phyloP scores from a whole-genome alignment of 2,888 invertebrate genomes.

The Exocentrus adspersus region DNA sequence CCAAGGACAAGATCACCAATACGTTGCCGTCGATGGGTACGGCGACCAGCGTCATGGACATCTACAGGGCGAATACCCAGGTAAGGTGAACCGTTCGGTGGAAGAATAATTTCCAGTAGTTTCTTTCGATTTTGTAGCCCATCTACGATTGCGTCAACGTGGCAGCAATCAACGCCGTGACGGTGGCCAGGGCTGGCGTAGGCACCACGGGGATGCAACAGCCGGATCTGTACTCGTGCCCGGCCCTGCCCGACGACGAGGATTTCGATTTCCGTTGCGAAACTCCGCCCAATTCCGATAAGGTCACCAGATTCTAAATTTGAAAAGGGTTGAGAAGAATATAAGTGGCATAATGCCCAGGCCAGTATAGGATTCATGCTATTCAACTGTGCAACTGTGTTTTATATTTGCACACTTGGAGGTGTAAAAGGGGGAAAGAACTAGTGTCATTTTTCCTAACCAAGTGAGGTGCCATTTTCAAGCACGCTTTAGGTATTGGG shows the following conservation, averaged over 20 bases:
- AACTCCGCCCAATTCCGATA: constrained; percentile 54
- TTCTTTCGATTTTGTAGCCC: constrained; percentile 61
- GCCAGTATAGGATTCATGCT: too few relatives aligned
- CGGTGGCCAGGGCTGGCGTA: constrained; percentile 55
- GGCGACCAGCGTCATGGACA: constrained; percentile 63
- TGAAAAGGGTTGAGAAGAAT: too few relatives aligned
- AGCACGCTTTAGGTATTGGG: too few relatives aligned
- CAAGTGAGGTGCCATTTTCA: too few relatives aligned
- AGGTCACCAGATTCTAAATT: constrained; percentile 61
- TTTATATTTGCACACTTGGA: too few relatives aligned
- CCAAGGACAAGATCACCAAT: constrained; percentile 69
- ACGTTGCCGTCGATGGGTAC: constrained; percentile 65
- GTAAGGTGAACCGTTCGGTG: constrained; percentile 46
- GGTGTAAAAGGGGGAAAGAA: too few relatives aligned
- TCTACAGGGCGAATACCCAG: constrained; percentile 61
- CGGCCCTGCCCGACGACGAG: constrained; percentile 54
- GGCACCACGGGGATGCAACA: constrained; percentile 41
- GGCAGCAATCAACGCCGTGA: constrained; percentile 62
- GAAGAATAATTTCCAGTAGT: not conserved
- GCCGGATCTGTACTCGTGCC: constrained; percentile 55
- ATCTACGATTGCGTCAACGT: constrained; percentile 70
- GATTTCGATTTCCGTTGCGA: constrained; percentile 54
- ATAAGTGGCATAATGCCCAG: too few relatives aligned
- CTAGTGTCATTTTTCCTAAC: too few relatives aligned
- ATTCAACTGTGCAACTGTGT: too few relatives aligned